Base-by-base conservation (phyloP, 2,113 vertebrate genomes). In the Pterocles orientalis region DNA sequence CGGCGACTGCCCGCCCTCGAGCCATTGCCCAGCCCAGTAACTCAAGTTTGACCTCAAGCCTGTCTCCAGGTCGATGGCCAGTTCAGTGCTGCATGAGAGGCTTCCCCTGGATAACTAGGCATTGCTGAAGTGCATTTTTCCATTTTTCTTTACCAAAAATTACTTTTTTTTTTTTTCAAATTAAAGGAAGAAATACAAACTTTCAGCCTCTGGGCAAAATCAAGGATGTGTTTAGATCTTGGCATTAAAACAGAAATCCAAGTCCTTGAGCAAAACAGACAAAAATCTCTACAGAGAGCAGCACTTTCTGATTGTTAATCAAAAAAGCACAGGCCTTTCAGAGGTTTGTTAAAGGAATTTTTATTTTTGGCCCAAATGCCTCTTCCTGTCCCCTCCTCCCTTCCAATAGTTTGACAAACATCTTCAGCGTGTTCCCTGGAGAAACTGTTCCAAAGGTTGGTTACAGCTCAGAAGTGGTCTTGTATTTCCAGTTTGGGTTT, bases 401-500 rank as follows among this genome's bases (percentile, higher is more conserved):
- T 1, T 43, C 7, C 39, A 82, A 51, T 21, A 60, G 26, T 33
- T 90, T 83, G 23, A 86, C 51, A 73, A 87, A 79, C 41, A 62
- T 53, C 78, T 82, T 50, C 34, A 33, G 2, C 26, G 1, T 34
- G 17, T 64, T 88, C 60, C 36, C 14, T 58, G 56, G 39, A 70
- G 82, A 70, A 86, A 25, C 71, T 70, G 11, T 65, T 92, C 19
- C 14, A 7, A 80, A 51, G 25, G n/a, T 36, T 88, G n/a, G 9
- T 90, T 64, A 18, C 72, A 70, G 43, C 45, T 86, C 43, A 28
- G 3, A 50, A 81, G 29, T 39, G n/a, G 43, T 76, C 88, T 92
- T 60, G 60, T 91, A 31, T 94, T 94, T 96, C 88, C 64, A 86
- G 51, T 71, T 58, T 39, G 71, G 25, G 8, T 92, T 96, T 84